Evolutionary conservation across 2,113 vertebrate species (phyloP).

Genomic region (Strigops habroptila): DNA sequence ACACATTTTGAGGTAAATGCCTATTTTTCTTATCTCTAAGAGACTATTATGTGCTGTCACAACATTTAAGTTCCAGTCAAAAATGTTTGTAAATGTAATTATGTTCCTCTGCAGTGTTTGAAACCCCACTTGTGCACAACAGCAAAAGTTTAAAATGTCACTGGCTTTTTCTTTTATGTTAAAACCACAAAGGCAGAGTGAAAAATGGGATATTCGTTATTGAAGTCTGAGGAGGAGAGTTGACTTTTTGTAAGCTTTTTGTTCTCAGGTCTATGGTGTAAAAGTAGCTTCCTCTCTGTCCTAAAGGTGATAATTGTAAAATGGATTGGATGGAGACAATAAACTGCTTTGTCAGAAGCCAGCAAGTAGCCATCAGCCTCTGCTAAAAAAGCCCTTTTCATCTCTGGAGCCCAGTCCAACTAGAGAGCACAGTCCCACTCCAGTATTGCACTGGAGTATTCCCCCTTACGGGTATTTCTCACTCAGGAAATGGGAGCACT

Average conservation of each 20-base stretch:
- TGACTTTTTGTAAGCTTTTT: neutral
- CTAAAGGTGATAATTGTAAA: neutral
- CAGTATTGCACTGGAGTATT: neutral
- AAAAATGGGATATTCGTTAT: neutral
- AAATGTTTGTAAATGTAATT: conserved; percentile 1
- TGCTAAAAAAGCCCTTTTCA: neutral
- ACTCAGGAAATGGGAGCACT: neutral
- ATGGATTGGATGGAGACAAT: neutral
- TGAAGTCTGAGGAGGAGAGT: neutral
- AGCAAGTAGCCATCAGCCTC: neutral
- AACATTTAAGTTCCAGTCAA: neutral
- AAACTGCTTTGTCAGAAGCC: neutral
- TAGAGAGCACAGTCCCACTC: neutral
- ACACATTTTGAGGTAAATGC: neutral
- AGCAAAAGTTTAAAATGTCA: neutral
- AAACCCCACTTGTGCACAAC: neutral
- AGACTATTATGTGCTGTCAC: neutral
- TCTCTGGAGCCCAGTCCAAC: neutral
- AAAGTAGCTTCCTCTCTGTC: neutral
- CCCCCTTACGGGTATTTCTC: neutral
- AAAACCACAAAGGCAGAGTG: neutral
- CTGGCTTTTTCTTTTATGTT: neutral
- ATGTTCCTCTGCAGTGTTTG: neutral
- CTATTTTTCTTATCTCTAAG: neutral
- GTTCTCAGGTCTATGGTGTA: neutral